Evolutionary conservation across 1,140 invertebrate genomes (phyloP), one percentile per base, ranked within the genome.

Genomic region (Dendroctonus ponderosae): DNA sequence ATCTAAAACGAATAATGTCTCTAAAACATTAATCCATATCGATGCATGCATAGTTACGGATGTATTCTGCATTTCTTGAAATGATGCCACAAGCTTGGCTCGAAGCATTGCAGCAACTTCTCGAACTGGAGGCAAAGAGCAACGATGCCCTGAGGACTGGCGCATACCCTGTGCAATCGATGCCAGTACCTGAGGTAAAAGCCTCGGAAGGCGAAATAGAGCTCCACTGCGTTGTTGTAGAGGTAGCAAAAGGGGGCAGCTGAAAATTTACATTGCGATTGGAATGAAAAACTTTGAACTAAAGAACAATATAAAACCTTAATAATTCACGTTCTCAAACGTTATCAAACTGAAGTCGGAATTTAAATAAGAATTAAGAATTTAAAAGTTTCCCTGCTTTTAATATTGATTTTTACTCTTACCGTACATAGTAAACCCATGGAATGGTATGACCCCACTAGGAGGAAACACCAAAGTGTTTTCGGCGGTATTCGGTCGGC

Each of bases 371-470:
- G n/a, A n/a, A n/a, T n/a, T n/a, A n/a, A n/a, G n/a, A n/a, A n/a
- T n/a, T n/a, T n/a, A n/a, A n/a, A n/a, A n/a, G n/a, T n/a, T 26
- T 26, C 26, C 26, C 26, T 26, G 26, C 3, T 26, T 26, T 26
- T 2, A 26, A 26, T 26, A 26, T 26, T 26, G 3, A 26, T 26
- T 26, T 26, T 26, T 26, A 26, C 3, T 74, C 85, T 83, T 84
- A 94, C 92, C 92, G 80, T 96, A 97, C 95, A 98, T 97, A 7
- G 94, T 91, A 77, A 98, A 97, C 0, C 95, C 96, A 78, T 98
- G 94, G 79, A 97, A 98, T 6, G 96, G 96, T 72, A 98, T 94
- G 12, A 98, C 88, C 5, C 94, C 95, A 81, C 91, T 95, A 0
- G 95, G 95, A 11, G 96, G 95, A 76, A 94, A 96, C 26, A 89